Percentiles rank a stretch among this genome's conserved stretches.
phyloP scores from a whole-genome alignment of 2,888 invertebrate genomes.

The Gisinianus flammeolus region DNA sequence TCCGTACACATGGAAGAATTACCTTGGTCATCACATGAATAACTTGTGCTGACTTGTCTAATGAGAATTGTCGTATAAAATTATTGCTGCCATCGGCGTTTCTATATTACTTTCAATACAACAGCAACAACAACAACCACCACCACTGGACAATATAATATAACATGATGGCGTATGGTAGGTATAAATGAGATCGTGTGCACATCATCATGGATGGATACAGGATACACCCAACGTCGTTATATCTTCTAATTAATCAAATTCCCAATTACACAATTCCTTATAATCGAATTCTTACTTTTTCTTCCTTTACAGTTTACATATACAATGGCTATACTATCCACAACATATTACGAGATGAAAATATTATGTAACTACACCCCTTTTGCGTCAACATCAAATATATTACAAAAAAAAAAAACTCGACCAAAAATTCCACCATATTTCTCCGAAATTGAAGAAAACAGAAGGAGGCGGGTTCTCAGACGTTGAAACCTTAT shows the following conservation, averaged over 20 bases:
- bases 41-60: constrained; percentile 43
- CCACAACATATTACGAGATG: neutral
- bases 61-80: constrained; percentile 59
- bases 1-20: constrained; percentile 1
- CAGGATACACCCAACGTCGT: constrained; percentile 35
- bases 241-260: constrained; percentile 57
- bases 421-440: neutral
- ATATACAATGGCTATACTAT: neutral
- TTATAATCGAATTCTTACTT: constrained; percentile 20
- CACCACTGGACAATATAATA: neutral
- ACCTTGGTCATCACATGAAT: constrained; percentile 12
- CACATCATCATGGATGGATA: constrained; percentile 31
- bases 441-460: neutral
- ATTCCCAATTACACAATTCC: constrained; percentile 50
- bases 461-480: neutral
- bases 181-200: constrained; percentile 27
- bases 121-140: constrained; percentile 8
- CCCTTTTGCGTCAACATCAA: no score
- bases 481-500: neutral
- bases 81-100: constrained; percentile 56
- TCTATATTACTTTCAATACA: constrained; percentile 16
- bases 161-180: neutral
- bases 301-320: neutral
- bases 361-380: neutral
- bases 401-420: neutral